A percentile compares a stretch with the other conserved stretches of the same genome.
Evolutionary conservation across 2,888 invertebrate species (phyloP).

Genomic region (Oeneis ivallda): DNA sequence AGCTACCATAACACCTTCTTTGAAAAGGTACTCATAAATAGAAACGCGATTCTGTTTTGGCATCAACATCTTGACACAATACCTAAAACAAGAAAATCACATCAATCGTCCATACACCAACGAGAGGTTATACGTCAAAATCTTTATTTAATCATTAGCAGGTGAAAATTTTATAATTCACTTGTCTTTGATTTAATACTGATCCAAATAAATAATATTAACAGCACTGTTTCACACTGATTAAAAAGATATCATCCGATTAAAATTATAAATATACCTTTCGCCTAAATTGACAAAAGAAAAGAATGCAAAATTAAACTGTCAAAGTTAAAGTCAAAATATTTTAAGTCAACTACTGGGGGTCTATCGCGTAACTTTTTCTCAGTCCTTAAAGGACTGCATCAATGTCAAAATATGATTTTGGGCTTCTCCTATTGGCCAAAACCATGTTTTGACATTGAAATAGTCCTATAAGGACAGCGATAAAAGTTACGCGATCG

Average conservation of each 20-base stretch:
- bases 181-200: not conserved
- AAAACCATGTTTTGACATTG: no score
- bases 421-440: no score
- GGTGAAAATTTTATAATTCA: conserved; percentile 5
- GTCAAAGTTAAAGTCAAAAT: no score
- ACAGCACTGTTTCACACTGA: conserved; percentile 38
- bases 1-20: conserved; percentile 99
- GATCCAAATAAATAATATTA: conserved; percentile 27
- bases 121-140: conserved; percentile 49
- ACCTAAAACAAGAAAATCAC: conserved; percentile 62
- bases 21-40: conserved; percentile 98
- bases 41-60: conserved; percentile 98
- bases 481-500: no score
- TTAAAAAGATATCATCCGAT: conserved; percentile 45
- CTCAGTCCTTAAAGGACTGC: no score
- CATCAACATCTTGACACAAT: conserved; percentile 97
- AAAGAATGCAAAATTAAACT: conserved; percentile 30
- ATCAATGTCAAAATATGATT: no score
- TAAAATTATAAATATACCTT: conserved; percentile 49
- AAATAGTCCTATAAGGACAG: no score
- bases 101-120: conserved; percentile 51
- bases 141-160: not conserved
- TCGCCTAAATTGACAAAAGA: conserved; percentile 58
- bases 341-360: no score
- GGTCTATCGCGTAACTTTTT: no score